Conservation (phyloP, 2,113 vertebrate species). For the Hystrix brachyura region DNA sequence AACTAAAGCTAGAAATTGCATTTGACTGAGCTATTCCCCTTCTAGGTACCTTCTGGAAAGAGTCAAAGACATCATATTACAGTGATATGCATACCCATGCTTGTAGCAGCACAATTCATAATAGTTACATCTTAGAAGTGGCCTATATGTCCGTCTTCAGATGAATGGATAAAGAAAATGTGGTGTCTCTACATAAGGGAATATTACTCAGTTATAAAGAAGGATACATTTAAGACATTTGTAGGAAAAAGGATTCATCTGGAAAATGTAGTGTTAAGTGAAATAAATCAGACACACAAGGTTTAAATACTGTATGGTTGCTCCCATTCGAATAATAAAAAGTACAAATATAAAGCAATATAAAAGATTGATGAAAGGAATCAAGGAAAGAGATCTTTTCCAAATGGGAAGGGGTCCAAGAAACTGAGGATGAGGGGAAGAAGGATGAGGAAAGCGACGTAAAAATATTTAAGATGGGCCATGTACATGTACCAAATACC, state of each 20-base stretch:
- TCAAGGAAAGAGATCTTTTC: neutral
- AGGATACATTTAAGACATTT: neutral
- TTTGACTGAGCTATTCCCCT: neutral
- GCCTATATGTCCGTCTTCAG: neutral
- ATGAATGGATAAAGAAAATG: neutral
- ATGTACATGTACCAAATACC: neutral
- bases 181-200: neutral
- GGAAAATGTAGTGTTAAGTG: neutral
- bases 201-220: neutral
- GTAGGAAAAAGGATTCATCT: neutral
- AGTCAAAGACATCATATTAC: neutral
- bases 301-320: neutral
- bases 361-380: neutral
- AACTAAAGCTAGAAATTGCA: neutral
- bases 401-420: neutral
- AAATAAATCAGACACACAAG: neutral
- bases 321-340: neutral
- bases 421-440: neutral
- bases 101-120: neutral
- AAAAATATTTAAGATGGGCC: neutral
- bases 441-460: neutral
- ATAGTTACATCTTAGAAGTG: neutral
- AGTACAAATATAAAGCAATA: neutral
- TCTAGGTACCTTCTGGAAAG: neutral
- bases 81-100: neutral